Evolutionary conservation across 2,888 invertebrate genomes (phyloP).

Genomic region (Drosophila anomelani): DNA sequence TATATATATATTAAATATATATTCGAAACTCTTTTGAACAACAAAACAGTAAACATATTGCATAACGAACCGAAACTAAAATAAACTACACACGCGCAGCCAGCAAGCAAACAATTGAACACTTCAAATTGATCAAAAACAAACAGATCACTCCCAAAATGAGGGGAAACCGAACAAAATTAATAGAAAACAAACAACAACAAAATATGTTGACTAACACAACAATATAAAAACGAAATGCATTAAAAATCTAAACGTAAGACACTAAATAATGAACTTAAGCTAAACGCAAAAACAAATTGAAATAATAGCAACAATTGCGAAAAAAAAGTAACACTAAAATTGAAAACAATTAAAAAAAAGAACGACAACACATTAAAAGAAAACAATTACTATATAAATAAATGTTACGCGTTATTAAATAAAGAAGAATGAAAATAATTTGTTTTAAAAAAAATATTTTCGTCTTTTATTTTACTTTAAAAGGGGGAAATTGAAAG

Average conservation of each 20-base stretch:
- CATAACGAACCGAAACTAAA: constrained; percentile 36
- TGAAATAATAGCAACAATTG: constrained; percentile 67
- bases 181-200: constrained; percentile 30
- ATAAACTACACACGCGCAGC: constrained; percentile 44
- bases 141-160: constrained; percentile 13
- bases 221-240: constrained; percentile 51
- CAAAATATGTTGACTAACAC: constrained; percentile 59
- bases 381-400: constrained; percentile 84
- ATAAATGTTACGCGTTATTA: constrained; percentile 90
- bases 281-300: constrained; percentile 50
- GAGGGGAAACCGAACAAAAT: constrained; percentile 26
- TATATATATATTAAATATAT: constrained; percentile 57
- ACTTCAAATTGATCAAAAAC: constrained; percentile 45
- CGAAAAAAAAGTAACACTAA: constrained; percentile 58
- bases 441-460: constrained; percentile 84
- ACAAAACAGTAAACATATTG: constrained; percentile 44
- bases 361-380: constrained; percentile 43
- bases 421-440: constrained; percentile 85
- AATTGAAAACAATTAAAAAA: constrained; percentile 56
- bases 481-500: no score
- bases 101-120: constrained; percentile 43
- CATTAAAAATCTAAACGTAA: constrained; percentile 47
- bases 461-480: neutral
- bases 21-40: constrained; percentile 66
- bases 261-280: constrained; percentile 46